Evolutionary conservation across 2,797 vertebrate species (phyloP), one percentile per base, ranked within the genome.

Genomic region (Decapterus maruadsi): DNA sequence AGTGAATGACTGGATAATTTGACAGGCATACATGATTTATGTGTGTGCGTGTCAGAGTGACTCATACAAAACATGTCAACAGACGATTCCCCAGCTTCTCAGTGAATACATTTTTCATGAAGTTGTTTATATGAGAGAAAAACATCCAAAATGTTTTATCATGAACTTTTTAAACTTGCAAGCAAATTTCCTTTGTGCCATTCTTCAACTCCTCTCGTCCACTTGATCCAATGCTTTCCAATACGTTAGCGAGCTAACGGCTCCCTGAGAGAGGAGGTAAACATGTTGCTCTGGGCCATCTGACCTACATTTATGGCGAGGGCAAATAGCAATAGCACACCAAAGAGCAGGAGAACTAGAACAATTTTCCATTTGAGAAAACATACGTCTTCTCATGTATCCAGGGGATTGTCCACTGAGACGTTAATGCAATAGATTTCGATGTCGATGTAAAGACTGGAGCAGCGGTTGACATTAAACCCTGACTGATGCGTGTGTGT

Each of bases 291-390:
- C 38, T 51, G 19, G 22, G 31, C 55, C 13, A 42, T 67, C 46
- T 72, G 34, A 73, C 64, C 59, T 62, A 72, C 6, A 72, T 72
- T 62, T 38, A 55, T 62, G n/a, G 2, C 51, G 31, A 65, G 26
- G 17, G 19, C 16, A 68, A 43, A 10, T 46, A 26, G 20, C 0
- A 1, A n/a, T 36, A 38, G 42, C 55, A 61, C 12, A 59, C 48
- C 13, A 61, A 65, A 70, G 34, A 53, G 43, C 22, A 62, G 36
- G 2, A 29, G 19, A 68, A 40, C 22, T 17, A 4, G 0, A 62
- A 19, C 64, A 8, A 48, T 48, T 58, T 48, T 19, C n/a, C 4
- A 40, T 42, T 50, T 46, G 8, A 72, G 31, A 57, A 53, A 76
- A 56, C 16, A 38, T 42, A 51, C 9, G 16, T 38, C 40, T 40